Evolutionary conservation across 2,797 vertebrate species (phyloP).

Genomic region (Todus mexicanus): DNA sequence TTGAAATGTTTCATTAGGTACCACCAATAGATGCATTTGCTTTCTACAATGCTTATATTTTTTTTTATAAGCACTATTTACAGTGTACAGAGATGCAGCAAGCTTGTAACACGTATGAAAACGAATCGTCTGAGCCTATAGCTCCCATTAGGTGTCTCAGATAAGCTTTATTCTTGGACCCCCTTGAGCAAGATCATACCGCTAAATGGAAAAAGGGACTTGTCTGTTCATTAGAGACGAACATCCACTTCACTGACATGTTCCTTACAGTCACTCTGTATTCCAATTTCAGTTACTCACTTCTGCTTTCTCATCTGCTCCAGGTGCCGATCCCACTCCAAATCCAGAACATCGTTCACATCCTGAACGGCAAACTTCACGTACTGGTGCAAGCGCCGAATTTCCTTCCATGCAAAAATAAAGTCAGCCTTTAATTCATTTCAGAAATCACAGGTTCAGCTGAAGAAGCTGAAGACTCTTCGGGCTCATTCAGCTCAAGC

Average conservation of each 20-base stretch:
- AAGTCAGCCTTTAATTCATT: background rate
- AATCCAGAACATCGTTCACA: slow-evolving; percentile 91
- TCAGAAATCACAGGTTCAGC: background rate
- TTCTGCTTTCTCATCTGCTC: slow-evolving; percentile 88
- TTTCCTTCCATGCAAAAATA: slow-evolving; percentile 78
- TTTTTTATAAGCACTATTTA: background rate
- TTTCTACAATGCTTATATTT: background rate
- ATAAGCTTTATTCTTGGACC: background rate
- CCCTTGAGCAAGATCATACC: background rate
- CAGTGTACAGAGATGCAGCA: background rate
- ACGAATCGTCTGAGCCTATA: background rate
- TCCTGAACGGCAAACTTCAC: slow-evolving; percentile 92
- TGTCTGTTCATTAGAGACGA: background rate
- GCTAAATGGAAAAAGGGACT: background rate
- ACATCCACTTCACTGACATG: background rate
- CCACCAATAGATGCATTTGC: background rate
- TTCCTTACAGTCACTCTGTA: background rate
- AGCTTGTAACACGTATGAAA: accelerated
- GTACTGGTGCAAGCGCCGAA: slow-evolving; percentile 92
- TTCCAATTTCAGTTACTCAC: slow-evolving; percentile 63
- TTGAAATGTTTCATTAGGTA: background rate
- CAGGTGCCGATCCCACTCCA: slow-evolving; percentile 94
- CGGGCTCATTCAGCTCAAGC: background rate
- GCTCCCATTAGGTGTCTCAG: background rate
- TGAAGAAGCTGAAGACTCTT: background rate